Percentiles rank a stretch among this genome's conserved stretches.
phyloP scores from a whole-genome alignment of 1,140 invertebrate genomes.

The Onthophagus taurus region DNA sequence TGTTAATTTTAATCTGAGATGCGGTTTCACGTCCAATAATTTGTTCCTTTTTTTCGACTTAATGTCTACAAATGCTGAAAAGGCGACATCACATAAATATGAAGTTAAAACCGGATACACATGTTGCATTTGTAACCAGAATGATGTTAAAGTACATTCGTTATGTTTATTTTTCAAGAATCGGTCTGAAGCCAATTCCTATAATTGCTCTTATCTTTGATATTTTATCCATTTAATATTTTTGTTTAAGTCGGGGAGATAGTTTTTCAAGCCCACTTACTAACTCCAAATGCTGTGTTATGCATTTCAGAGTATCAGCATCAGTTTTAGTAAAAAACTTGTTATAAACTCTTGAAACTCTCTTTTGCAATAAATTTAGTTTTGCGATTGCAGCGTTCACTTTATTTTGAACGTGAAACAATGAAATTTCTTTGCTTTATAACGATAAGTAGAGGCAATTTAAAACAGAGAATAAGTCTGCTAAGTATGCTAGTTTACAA shows the following conservation, averaged over 20 bases:
- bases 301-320: too few species aligned
- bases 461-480: slow-evolving; percentile 7
- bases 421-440: too few species aligned
- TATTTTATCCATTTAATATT: slow-evolving; percentile 13
- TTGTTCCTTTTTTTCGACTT: too few species aligned
- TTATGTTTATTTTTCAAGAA: not conserved
- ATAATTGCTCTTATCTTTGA: slow-evolving; percentile 2
- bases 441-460: slow-evolving; percentile 13
- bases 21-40: not conserved
- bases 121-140: slow-evolving; percentile 9
- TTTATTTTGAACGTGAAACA: too few species aligned
- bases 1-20: too few species aligned
- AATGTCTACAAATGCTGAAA: slow-evolving; percentile 1
- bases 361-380: slow-evolving; percentile 9
- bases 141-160: slow-evolving; percentile 1
- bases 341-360: slow-evolving; percentile 10
- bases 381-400: too few species aligned
- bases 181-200: not conserved
- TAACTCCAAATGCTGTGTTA: slow-evolving; percentile 9
- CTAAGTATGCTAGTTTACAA: not conserved
- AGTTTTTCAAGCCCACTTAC: slow-evolving; percentile 10
- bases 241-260: slow-evolving; percentile 9
- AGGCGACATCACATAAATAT: slow-evolving; percentile 1
- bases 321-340: too few species aligned
- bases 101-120: slow-evolving; percentile 8